Conservation (phyloP, 2,797 vertebrate species). For the Oreortyx pictus region DNA sequence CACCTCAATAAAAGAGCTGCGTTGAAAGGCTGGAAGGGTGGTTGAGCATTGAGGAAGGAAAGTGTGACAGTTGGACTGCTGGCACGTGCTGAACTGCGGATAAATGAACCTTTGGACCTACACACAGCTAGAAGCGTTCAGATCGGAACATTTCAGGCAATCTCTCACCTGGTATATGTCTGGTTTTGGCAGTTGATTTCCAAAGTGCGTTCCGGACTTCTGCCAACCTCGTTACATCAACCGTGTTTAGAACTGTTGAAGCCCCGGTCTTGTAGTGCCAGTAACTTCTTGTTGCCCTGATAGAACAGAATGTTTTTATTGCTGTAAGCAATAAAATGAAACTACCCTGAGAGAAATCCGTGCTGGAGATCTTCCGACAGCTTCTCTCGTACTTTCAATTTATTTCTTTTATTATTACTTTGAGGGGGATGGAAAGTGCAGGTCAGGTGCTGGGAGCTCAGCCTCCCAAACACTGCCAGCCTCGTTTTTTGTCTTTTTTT, state of each 20-base stretch:
- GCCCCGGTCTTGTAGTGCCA: not conserved
- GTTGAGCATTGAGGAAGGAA: not conserved
- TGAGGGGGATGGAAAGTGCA: not conserved
- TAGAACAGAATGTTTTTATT: not conserved
- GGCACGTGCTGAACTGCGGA: accelerated
- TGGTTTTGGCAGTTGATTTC: not conserved
- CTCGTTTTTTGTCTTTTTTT: not conserved
- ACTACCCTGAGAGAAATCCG: not conserved
- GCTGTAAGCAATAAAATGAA: not conserved
- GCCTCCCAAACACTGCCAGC: not conserved
- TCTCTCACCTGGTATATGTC: not conserved
- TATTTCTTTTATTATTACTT: not conserved
- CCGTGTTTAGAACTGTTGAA: not conserved
- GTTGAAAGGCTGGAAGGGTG: not conserved
- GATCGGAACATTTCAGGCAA: not conserved
- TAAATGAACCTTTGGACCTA: conserved; percentile 18
- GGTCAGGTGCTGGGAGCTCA: not conserved
- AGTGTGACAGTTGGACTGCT: not conserved
- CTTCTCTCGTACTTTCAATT: not conserved
- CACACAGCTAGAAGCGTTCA: not conserved
- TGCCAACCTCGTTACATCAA: not conserved
- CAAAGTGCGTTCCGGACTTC: not conserved
- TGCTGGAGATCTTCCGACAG: not conserved
- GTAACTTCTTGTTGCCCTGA: not conserved
- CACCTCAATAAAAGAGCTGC: not conserved